Conservation (phyloP, 2,888 invertebrate genomes). For the Digitonthophagus gazella region DNA sequence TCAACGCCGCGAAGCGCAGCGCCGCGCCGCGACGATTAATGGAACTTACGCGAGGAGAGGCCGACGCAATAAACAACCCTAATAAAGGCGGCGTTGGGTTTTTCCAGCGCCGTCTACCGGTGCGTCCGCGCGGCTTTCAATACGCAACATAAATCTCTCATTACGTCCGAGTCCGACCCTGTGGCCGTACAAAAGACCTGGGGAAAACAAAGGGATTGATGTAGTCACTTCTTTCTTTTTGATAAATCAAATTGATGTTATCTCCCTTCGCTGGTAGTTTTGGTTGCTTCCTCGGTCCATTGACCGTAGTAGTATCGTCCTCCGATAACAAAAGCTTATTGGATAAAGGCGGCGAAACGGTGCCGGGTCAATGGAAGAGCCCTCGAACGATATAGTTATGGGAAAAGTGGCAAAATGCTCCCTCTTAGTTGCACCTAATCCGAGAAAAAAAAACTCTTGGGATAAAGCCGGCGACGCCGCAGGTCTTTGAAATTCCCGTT, state of each 20-base stretch:
- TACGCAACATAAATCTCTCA: neutral
- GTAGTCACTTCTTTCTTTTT: neutral
- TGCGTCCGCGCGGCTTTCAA: constrained; percentile 3
- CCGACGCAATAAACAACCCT: constrained; percentile 45
- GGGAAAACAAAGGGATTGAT: neutral
- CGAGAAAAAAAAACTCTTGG: neutral
- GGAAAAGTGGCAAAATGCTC: neutral
- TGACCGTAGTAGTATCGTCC: neutral
- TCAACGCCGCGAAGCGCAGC: neutral
- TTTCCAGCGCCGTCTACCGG: constrained; percentile 2
- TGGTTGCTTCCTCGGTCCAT: neutral
- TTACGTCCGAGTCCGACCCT: neutral
- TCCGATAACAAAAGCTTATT: neutral
- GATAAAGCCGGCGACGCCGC: too few species aligned
- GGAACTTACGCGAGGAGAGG: constrained; percentile 47
- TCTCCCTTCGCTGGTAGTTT: neutral
- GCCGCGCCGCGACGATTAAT: constrained; percentile 40
- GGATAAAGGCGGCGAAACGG: neutral
- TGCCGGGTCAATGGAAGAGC: neutral
- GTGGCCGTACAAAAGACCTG: neutral
- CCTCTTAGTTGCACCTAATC: neutral
- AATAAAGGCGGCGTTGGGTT: constrained; percentile 43
- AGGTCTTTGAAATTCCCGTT: neutral
- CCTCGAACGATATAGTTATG: neutral
- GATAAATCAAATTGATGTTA: neutral